Conservation (phyloP, 2,888 invertebrate species). For the Nysson spinosus region DNA sequence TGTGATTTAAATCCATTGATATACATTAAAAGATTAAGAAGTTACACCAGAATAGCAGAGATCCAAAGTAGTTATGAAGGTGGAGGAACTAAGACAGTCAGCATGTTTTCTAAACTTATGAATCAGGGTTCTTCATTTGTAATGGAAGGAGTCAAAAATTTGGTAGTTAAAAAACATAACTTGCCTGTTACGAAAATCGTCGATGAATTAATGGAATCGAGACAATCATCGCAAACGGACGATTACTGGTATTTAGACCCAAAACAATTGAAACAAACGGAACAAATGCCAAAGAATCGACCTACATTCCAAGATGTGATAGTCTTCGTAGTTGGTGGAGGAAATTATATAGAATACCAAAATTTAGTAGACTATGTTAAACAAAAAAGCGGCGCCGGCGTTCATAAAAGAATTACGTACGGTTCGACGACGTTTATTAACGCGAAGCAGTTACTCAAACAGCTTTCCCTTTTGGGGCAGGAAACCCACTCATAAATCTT, state of each 20-base stretch:
- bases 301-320: constrained; percentile 90
- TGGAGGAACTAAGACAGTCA: constrained; percentile 95
- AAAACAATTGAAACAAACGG: constrained; percentile 89
- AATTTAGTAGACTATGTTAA: constrained; percentile 97
- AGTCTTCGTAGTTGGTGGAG: constrained; percentile 94
- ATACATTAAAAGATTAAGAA: constrained; percentile 96
- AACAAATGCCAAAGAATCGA: constrained; percentile 82
- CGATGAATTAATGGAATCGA: constrained; percentile 92
- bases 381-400: constrained; percentile 86
- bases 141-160: constrained; percentile 99
- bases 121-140: constrained; percentile 98
- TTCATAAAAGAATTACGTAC: constrained; percentile 91
- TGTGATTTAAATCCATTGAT: constrained; percentile 91
- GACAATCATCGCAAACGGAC: constrained; percentile 86
- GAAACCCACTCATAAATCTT: constrained; percentile 79
- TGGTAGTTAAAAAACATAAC: constrained; percentile 98
- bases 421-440: constrained; percentile 97
- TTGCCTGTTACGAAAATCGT: constrained; percentile 96
- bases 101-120: constrained; percentile 98
- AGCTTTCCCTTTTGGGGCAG: constrained; percentile 88
- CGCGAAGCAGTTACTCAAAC: constrained; percentile 95
- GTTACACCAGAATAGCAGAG: constrained; percentile 87
- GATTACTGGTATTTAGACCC: constrained; percentile 97
- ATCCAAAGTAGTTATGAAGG: constrained; percentile 91
- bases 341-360: constrained; percentile 99